phyloP scores from a whole-genome alignment of 2,888 invertebrate genomes.

The Matsumyia berberina region DNA sequence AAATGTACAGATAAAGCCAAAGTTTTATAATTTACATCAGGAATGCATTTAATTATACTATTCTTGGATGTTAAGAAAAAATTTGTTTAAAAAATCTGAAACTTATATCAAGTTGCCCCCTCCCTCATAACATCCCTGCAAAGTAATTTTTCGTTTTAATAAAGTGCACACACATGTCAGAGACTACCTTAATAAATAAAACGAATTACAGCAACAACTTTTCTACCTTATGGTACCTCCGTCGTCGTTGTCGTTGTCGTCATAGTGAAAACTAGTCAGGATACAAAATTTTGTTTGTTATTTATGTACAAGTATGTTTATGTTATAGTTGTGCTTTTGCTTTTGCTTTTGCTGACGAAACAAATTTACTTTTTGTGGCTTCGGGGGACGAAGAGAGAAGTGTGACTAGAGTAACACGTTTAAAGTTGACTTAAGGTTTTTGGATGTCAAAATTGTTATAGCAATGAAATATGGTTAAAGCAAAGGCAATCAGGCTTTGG shows the following conservation, averaged over 20 bases:
- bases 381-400: background rate
- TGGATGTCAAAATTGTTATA: conserved; percentile 32
- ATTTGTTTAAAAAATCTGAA: too few relatives aligned
- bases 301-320: conserved; percentile 5
- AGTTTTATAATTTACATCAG: background rate
- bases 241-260: background rate
- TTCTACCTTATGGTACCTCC: background rate
- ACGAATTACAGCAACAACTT: conserved; percentile 1
- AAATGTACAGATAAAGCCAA: background rate
- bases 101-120: too few relatives aligned
- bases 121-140: too few relatives aligned
- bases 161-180: conserved; percentile 10
- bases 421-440: conserved; percentile 21
- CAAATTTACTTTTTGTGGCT: conserved; percentile 12
- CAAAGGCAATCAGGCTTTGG: conserved; percentile 4
- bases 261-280: conserved; percentile 12
- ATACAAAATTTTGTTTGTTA: conserved; percentile 6
- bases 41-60: background rate
- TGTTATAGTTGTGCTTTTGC: conserved; percentile 9
- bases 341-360: conserved; percentile 13
- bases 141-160: background rate
- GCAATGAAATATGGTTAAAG: conserved; percentile 6
- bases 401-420: background rate
- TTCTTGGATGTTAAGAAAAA: too few relatives aligned
- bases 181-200: conserved; percentile 19